phyloP scores from a whole-genome alignment of 2,797 vertebrate species.

The Cynodonichthys magdalenae region DNA sequence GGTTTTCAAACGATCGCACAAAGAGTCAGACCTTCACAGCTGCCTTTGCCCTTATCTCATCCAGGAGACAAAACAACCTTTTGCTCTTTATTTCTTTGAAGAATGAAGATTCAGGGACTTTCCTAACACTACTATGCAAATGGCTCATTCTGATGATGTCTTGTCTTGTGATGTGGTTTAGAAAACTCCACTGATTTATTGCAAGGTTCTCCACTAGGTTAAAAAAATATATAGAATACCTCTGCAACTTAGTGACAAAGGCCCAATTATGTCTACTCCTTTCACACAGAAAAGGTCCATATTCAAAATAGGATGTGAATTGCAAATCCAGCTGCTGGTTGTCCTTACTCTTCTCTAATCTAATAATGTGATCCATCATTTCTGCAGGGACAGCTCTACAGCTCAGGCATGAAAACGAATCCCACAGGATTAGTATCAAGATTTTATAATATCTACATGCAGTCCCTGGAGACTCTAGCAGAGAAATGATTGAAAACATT shows the following conservation, averaged over 20 bases:
- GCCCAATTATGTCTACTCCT: slow-evolving; percentile 67
- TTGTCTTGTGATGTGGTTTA: slow-evolving; percentile 49
- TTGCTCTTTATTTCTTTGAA: slow-evolving; percentile 52
- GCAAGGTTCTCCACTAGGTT: slow-evolving; percentile 61
- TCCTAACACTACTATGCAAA: slow-evolving; percentile 44
- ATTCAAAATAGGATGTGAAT: slow-evolving; percentile 67
- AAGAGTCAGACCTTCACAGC: slow-evolving; percentile 46
- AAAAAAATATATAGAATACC: slow-evolving; percentile 7
- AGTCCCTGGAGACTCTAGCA: slow-evolving; percentile 6
- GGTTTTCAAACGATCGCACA: slow-evolving; percentile 27
- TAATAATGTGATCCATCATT: slow-evolving; percentile 81
- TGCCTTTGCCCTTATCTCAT: slow-evolving; percentile 35
- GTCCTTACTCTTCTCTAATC: slow-evolving; percentile 62
- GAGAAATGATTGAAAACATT: too few species aligned
- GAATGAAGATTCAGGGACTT: slow-evolving; percentile 37
- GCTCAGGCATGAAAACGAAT: slow-evolving; percentile 44
- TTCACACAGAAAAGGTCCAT: slow-evolving; percentile 68
- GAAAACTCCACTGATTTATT: slow-evolving; percentile 75
- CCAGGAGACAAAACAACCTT: slow-evolving; percentile 52
- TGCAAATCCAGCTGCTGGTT: slow-evolving; percentile 67
- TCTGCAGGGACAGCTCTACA: slow-evolving; percentile 50
- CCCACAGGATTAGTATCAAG: slow-evolving; percentile 56
- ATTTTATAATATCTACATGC: slow-evolving; percentile 58
- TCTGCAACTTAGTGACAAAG: slow-evolving; percentile 63
- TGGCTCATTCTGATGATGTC: slow-evolving; percentile 64